Percentiles rank a stretch among this genome's conserved stretches.
Evolutionary conservation across 2,113 vertebrate species (phyloP).

Genomic region (Crocuta crocuta): DNA sequence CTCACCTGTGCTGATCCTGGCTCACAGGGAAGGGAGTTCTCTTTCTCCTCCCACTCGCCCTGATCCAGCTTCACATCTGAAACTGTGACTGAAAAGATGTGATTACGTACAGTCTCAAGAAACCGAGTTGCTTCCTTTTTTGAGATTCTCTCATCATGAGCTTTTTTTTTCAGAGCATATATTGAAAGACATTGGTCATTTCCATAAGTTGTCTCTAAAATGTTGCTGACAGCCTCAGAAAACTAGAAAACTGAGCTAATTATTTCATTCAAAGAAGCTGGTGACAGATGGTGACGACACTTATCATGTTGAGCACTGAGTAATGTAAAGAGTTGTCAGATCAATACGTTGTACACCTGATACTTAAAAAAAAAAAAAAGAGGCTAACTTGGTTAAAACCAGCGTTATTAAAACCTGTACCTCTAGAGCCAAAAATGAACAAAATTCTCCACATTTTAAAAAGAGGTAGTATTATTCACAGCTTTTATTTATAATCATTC

Average conservation of each 20-base stretch:
- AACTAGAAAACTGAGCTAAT: background rate
- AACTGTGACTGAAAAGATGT: background rate
- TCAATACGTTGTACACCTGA: background rate
- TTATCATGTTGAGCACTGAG: background rate
- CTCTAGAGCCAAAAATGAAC: background rate
- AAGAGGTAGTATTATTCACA: background rate
- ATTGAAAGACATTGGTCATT: background rate
- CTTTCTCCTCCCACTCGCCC: background rate
- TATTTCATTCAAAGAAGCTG: background rate
- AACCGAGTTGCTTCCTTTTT: background rate
- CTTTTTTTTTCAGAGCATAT: background rate
- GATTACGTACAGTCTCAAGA: background rate
- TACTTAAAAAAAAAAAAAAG: background rate
- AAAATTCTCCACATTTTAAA: slow-evolving; percentile 62
- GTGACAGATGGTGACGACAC: background rate
- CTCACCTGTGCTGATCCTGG: background rate
- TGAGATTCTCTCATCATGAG: background rate
- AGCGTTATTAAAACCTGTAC: background rate
- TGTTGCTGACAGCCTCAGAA: background rate
- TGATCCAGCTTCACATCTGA: background rate
- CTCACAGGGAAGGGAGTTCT: background rate
- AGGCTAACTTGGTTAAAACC: background rate
- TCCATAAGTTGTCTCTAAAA: background rate
- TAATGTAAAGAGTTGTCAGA: background rate
- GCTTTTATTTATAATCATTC: background rate